These are phyloP conservation scores for Elgaria multicarinata DNA, from an alignment of 2,113 vertebrate genomes.

Conservation along the genomic window DNA sequence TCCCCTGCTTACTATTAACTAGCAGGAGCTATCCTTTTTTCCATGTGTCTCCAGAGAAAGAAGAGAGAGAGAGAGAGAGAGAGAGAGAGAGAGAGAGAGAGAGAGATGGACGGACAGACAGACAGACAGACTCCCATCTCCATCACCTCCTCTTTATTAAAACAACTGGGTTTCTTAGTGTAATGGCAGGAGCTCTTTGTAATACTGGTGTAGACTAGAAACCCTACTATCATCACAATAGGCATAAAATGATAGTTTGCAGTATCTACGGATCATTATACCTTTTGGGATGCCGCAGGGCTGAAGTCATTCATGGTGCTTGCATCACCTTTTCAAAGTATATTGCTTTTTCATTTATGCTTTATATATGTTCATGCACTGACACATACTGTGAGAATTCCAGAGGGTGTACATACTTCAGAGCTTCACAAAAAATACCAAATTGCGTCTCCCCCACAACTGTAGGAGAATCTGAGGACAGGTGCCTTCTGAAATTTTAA, in stretches of 20 bases:
- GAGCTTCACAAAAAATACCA: background rate
- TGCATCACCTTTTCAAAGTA: slow-evolving; percentile 2
- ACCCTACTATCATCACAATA: slow-evolving; percentile 47
- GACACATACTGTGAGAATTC: background rate
- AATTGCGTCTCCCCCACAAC: background rate
- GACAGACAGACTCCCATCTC: background rate
- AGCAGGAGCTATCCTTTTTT: background rate
- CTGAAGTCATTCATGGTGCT: slow-evolving; percentile 23
- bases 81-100: no score
- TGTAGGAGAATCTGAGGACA: rapidly evolving
- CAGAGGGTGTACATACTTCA: slow-evolving; percentile 4
- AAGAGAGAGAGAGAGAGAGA: no score
- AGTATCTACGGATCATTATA: slow-evolving; percentile 2
- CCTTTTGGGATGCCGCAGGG: slow-evolving; percentile 36
- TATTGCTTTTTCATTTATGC: slow-evolving; percentile 14
- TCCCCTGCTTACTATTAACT: background rate
- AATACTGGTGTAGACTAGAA: slow-evolving; percentile 30
- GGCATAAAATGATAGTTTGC: slow-evolving; percentile 34
- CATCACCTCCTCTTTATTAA: slow-evolving; percentile 45
- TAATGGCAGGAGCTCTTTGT: slow-evolving; percentile 35
- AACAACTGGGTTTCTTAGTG: slow-evolving; percentile 15
- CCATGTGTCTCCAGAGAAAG: background rate
- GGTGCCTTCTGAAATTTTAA: background rate
- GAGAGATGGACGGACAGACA: background rate
- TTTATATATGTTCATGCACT: slow-evolving; percentile 1